Evolutionary conservation across 2,797 vertebrate species (phyloP), one percentile per base, ranked within the genome.

Genomic region (Pantherophis alleghaniensis): DNA sequence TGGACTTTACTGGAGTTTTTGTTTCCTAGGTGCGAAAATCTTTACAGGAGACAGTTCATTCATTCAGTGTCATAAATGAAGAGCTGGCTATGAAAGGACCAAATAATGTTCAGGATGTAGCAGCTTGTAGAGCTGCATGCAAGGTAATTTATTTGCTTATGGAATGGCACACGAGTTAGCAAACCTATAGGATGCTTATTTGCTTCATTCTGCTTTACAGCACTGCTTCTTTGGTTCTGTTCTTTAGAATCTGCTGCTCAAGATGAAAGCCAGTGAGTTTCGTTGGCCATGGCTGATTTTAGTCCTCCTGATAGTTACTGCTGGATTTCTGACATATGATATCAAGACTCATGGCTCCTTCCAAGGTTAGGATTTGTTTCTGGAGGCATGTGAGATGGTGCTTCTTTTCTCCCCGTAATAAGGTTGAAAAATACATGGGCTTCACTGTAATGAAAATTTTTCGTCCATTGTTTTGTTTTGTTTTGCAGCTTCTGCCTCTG

Each of bases 51-150:
- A 99, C 98, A 0, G 97, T 99, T 93, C 98, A 98, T 96, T 99
- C 99, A 0, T 99, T 99, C 97, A 97, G 95, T 95, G 98, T 99
- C 61, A 99, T 98, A 1, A 99, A 99, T 0, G 98, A 99, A n/a
- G 99, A 99, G 95, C 98, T 99, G 88, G 91, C 93, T 0, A 93
- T 94, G 0, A 98, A 98, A 94, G 95, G 94, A 10, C 42, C 91
- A 0, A 10, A 11, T 20, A 18, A 57, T 7, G 96, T 95, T 79
- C 95, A 95, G 87, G 98, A 98, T 0, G 95, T 98, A 1, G 93
- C 96, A 0, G 96, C 98, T 57, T 99, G 99, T 61, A 97, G 98
- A 0, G 1, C 92, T 0, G 97, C 98, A 92, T 99, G 99, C 95
- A 98, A 98, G 98, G 99, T 99, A 96, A 97, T 95, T 83, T 4